Evolutionary conservation across 2,797 vertebrate species (phyloP).

Genomic region (Microhierax caerulescens): DNA sequence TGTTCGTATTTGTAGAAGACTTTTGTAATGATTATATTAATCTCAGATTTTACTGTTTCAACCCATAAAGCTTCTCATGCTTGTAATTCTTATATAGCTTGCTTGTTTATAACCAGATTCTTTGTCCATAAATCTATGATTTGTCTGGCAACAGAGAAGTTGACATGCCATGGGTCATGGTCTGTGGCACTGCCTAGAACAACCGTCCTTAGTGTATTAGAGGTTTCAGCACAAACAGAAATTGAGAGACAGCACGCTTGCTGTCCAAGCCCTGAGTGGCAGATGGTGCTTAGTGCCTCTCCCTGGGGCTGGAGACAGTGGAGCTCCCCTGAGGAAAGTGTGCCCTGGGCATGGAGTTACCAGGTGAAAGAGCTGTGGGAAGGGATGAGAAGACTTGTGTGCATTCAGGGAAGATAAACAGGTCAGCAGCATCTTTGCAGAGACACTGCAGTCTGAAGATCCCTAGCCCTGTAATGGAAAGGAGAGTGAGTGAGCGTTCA

Average conservation of each 20-base stretch:
- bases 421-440: neutral
- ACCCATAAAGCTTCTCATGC: neutral
- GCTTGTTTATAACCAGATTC: neutral
- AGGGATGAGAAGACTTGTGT: neutral
- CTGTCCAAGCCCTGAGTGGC: neutral
- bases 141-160: neutral
- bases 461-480: neutral
- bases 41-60: neutral
- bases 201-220: no score
- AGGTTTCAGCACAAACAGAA: neutral
- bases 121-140: neutral
- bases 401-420: neutral
- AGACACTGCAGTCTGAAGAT: neutral
- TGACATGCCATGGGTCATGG: neutral
- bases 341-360: neutral
- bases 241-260: fast-evolving
- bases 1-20: neutral
- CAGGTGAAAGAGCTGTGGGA: neutral
- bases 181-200: neutral
- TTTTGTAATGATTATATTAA: neutral
- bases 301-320: neutral
- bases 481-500: neutral
- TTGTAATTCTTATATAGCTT: neutral
- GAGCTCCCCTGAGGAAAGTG: fast-evolving
- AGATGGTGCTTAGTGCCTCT: neutral